Base-by-base conservation (phyloP, 2,797 vertebrate species). In the Ptychadena robeensis region DNA sequence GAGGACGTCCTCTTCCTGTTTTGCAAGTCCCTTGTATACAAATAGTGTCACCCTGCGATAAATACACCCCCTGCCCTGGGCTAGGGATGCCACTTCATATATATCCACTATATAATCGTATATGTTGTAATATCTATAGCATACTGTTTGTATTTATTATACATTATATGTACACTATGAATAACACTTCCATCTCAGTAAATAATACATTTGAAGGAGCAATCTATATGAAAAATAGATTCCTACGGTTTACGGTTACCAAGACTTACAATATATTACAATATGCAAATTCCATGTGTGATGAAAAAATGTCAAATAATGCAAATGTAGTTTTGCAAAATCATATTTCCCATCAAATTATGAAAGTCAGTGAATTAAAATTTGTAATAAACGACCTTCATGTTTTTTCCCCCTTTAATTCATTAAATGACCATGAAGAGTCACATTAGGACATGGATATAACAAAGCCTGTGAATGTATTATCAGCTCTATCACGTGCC, bases 351-450 rank as follows among this genome's bases (percentile, higher is more conserved):
- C 35, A 74, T 75, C 66, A 57, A 34, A 82, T 35, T 77, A 34
- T 30, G 28, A 53, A 59, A 25, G 72, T 27, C 18, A 38, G 10
- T n/a, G 12, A 73, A 73, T 32, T 25, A 14, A 38, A 68, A 73
- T 32, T 22, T 32, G 32, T 64, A 32, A n/a, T 40, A 73, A 79
- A 79, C 25, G 69, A 73, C 70, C 61, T 73, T 79, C 70, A 79
- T 57, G 35, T 57, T 68, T 48, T 14, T n/a, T n/a, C n/a, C n/a
- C n/a, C n/a, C n/a, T n/a, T 69, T 37, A 61, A 25, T 74, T 80
- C 70, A 79, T 80, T 63, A 79, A 73, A 40, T 57, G 66, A 61
- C 63, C 73, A 73, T 74, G 69, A 73, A 80, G 34, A 79, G 76
- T 73, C 82, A 68, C 32, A 44, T 74, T 73, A 73, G 76, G 44